Evolutionary conservation across 1,140 invertebrate species (phyloP).

Genomic region (Bombus fervidus): DNA sequence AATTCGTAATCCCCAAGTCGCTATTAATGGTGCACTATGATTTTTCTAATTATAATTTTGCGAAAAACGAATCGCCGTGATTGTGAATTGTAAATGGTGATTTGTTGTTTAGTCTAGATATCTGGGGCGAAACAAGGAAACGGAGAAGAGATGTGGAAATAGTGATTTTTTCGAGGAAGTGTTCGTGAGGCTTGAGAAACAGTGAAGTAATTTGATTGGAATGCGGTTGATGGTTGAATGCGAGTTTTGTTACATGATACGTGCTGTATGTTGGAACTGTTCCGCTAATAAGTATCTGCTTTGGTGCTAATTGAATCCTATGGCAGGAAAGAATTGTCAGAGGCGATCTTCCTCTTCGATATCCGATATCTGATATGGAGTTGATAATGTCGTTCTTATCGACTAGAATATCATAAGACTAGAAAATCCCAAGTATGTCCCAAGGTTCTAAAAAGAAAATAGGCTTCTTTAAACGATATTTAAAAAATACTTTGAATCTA

Average conservation of each 20-base stretch:
- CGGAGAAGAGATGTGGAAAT: neutral
- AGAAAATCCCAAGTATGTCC: neutral
- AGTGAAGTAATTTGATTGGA: neutral
- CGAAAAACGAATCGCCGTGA: too few species aligned
- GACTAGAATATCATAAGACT: neutral
- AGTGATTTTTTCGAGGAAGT: neutral
- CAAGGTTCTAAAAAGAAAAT: too few species aligned
- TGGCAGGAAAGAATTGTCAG: neutral
- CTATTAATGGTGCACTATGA: neutral
- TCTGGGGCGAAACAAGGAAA: neutral
- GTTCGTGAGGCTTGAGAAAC: too few species aligned
- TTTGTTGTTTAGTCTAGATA: neutral
- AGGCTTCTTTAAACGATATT: too few species aligned
- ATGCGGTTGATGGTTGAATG: neutral
- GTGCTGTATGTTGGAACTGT: neutral
- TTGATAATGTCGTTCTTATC: neutral
- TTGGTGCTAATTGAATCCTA: neutral
- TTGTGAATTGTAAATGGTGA: neutral
- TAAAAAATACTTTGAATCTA: neutral
- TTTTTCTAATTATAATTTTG: neutral
- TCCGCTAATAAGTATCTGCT: neutral
- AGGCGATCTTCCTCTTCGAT: neutral
- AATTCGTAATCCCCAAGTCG: neutral
- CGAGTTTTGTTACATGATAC: neutral
- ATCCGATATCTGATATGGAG: neutral